Evolutionary conservation across 2,888 invertebrate genomes (phyloP), one percentile per base, ranked within the genome.

Genomic region (Hanleya hanleyi): DNA sequence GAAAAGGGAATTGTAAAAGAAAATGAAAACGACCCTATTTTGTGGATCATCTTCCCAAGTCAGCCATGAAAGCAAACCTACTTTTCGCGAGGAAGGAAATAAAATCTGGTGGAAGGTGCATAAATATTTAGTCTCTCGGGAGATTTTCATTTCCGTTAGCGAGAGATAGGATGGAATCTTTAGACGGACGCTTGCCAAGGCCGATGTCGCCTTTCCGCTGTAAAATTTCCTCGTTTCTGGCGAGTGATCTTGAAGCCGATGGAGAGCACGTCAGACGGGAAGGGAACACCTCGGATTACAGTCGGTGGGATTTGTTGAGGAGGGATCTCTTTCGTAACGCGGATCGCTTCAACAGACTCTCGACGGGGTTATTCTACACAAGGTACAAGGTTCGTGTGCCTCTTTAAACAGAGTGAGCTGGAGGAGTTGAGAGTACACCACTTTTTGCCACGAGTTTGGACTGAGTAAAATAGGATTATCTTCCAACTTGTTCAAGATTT

Each of bases 11-110:
- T 18, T 29, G 57, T 57, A 57, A 57, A 57, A 57, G 57, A 22
- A 57, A 57, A 57, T 57, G 57, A 57, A 57, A 57, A 57, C 32
- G 26, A 57, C 29, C 57, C 57, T 57, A 57, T 57, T 57, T 57
- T 57, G 26, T 32, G 15, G 15, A 29, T 29, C 29, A 29, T 22
- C 29, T 32, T 26, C 57, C 57, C 57, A 57, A 57, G 12, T 22
- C 26, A 29, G 15, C 29, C 12, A 12, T 18, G 29, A 57, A 29
- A 57, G 29, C 57, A 29, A 29, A 29, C 22, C 29, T 12, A 29
- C 15, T 15, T 57, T 22, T 57, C 26, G 26, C 57, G 9, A 32
- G 26, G 32, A 12, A 22, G 32, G 57, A 57, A 57, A 57, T 57
- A 57, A 57, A 57, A 57, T 32, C 32, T 26, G 26, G 57, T 4